Evolutionary conservation across 2,888 invertebrate species (phyloP).

Genomic region (Caenorhabditis sp.): DNA sequence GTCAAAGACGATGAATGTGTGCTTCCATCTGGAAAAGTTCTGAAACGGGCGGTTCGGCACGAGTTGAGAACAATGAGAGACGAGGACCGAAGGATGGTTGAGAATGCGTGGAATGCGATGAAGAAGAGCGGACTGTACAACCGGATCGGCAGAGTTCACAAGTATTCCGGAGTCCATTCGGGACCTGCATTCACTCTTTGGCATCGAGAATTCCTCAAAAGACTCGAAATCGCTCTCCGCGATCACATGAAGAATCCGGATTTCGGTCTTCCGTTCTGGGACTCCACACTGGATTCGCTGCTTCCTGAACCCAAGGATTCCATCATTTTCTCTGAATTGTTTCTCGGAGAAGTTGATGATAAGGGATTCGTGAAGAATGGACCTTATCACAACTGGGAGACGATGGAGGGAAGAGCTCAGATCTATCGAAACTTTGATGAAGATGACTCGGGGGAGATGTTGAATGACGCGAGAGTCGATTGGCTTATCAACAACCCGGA

Average conservation of each 20-base stretch:
- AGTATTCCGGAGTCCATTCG: conserved; percentile 78
- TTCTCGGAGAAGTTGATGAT: conserved; percentile 81
- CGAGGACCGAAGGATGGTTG: conserved; percentile 66
- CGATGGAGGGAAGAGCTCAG: conserved; percentile 76
- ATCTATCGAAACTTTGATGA: conserved; percentile 64
- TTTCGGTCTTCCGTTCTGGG: conserved; percentile 84
- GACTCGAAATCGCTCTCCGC: conserved; percentile 77
- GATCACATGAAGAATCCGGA: conserved; percentile 74
- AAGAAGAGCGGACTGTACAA: conserved; percentile 75
- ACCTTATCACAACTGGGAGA: conserved; percentile 83
- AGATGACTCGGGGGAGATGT: conserved; percentile 74
- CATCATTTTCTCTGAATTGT: conserved; percentile 82
- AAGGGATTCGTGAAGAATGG: conserved; percentile 82
- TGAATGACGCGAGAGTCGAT: conserved; percentile 76
- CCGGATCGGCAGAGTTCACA: conserved; percentile 72
- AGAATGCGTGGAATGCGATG: conserved; percentile 72
- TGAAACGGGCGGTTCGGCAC: conserved; percentile 70
- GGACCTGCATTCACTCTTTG: conserved; percentile 80
- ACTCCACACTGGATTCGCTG: conserved; percentile 82
- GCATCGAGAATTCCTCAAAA: conserved; percentile 79
- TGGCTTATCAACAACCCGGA: conserved; percentile 68
- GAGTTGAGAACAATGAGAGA: conserved; percentile 68
- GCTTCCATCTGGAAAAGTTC: conserved; percentile 67
- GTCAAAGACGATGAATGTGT: conserved; percentile 51
- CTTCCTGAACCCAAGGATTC: conserved; percentile 83